These are phyloP conservation scores for Atrichornis clamosus DNA, from an alignment of 2,113 vertebrate species.

Conservation along the genomic window DNA sequence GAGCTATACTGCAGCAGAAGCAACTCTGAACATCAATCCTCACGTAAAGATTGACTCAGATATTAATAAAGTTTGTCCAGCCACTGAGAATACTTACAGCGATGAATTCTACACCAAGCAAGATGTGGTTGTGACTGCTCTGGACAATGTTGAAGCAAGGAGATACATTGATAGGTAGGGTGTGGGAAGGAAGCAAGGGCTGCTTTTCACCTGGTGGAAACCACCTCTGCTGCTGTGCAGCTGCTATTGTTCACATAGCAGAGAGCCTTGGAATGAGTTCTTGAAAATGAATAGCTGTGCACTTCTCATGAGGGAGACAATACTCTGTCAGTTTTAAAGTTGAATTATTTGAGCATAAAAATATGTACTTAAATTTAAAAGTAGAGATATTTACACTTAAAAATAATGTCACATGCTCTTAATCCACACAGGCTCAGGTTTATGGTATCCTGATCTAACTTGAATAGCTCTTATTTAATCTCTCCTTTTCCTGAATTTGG, in stretches of 20 bases:
- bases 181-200: background rate
- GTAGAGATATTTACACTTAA: background rate
- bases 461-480: background rate
- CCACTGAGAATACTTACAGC: constrained; percentile 87
- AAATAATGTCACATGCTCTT: background rate
- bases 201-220: background rate
- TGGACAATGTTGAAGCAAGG: constrained; percentile 97
- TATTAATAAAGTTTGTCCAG: constrained; percentile 93
- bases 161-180: constrained; percentile 95
- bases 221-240: background rate
- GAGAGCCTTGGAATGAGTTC: background rate
- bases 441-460: background rate
- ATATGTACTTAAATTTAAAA: background rate
- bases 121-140: constrained; percentile 88
- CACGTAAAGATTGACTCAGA: constrained; percentile 89
- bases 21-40: constrained; percentile 88
- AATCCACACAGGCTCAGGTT: background rate
- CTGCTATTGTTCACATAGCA: background rate
- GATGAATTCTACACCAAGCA: constrained; percentile 88
- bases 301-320: background rate
- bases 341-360: background rate
- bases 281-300: background rate
- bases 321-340: background rate
- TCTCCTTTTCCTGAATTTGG: background rate
- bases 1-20: constrained; percentile 91